Evolutionary conservation across 2,113 vertebrate genomes (phyloP).

Genomic region (Mellivora capensis): DNA sequence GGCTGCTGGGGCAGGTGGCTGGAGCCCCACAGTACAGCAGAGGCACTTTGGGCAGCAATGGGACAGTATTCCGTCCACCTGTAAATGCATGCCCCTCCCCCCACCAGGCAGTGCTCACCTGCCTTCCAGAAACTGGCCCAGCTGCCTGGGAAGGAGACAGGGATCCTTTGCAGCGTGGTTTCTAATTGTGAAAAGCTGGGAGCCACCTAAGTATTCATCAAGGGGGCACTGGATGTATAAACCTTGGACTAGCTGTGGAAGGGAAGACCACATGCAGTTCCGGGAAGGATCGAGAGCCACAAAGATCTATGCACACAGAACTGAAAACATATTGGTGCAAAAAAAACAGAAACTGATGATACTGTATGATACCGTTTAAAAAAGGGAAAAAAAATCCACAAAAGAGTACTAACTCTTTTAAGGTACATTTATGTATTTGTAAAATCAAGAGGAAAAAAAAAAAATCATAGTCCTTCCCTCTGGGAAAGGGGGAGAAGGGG

Average conservation of each 20-base stretch:
- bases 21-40: accelerated
- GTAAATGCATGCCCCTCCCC: accelerated
- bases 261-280: not conserved
- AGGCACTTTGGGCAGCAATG: not conserved
- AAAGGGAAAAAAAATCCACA: not conserved
- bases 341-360: not conserved
- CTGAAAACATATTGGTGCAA: not conserved
- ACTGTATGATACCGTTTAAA: not conserved
- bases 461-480: not conserved
- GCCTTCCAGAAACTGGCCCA: not conserved
- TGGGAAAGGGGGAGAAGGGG: not conserved
- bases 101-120: not conserved
- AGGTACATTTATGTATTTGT: not conserved
- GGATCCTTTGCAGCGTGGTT: not conserved
- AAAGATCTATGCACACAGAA: accelerated
- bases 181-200: not conserved
- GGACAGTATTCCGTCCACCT: not conserved
- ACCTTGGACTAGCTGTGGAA: not conserved
- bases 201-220: not conserved
- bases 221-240: not conserved
- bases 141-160: not conserved
- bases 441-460: not conserved
- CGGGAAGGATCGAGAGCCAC: not conserved
- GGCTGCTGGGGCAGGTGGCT: not conserved
- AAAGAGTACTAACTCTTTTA: not conserved